Base-by-base conservation (phyloP, 1,140 invertebrate species). In the Panagrolaimus sp. region DNA sequence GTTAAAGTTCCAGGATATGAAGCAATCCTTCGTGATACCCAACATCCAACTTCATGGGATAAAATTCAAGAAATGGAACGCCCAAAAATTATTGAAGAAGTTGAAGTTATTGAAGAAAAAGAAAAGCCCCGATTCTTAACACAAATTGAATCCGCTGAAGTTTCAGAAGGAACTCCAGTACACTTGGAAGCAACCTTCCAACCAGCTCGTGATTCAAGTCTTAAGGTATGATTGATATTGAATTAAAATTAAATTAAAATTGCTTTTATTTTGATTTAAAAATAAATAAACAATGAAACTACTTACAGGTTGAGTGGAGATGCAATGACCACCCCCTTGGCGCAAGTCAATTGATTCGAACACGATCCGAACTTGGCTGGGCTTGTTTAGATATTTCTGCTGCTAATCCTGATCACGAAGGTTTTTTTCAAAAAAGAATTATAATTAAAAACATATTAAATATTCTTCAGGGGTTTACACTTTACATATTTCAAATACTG, bases 131-230 rank as follows among this genome's bases (percentile, higher is more conserved):
- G 77, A 21, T 83, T 82, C 71, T 21, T 82, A 12, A 82, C 79
- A 21, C 80, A 83, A 62, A 63, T 82, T 17, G 77, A 83, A 62
- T 69, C 70, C 24, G 69, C 73, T 17, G 80, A 83, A 47, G 70
- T 83, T 52, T 70, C 74, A 83, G 93, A 95, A 88, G 90, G 90
- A 63, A 91, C 93, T 79, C 90, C 91, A 72, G 91, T 91, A 72
- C 93, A 96, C 85, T 88, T 98, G 72, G 95, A 98, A 87, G 94
- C 92, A 78, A 89, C 92, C 58, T 90, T 97, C 48, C 91, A 95
- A 80, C 95, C 95, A 10, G 91, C 96, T 70, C 94, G 95, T 81
- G 94, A 97, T 84, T 88, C 93, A 0, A 91, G 93, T 75, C 87
- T 97, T 83, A 92, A 96, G 65, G 92, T 96, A 86, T 2, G 45